phyloP scores from a whole-genome alignment of 2,888 invertebrate species.

The Cataglyphis altisquamis region DNA sequence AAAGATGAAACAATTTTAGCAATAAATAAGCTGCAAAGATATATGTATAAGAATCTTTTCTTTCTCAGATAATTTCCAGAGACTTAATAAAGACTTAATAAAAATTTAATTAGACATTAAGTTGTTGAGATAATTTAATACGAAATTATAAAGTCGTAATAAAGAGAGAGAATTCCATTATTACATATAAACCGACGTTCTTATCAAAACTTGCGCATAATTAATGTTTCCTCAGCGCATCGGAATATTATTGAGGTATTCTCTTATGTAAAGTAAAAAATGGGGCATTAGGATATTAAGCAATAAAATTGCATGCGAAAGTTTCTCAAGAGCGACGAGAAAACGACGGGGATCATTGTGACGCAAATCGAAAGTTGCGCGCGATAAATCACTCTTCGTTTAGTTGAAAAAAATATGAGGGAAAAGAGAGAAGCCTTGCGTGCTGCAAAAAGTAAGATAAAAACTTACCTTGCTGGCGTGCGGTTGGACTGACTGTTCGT shows the following conservation, averaged over 20 bases:
- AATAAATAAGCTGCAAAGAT: background rate
- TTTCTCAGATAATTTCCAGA: background rate
- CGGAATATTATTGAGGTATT: background rate
- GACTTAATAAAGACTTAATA: background rate
- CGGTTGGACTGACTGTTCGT: conserved; percentile 80
- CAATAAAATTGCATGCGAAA: conserved; percentile 59
- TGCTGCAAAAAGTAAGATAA: conserved; percentile 48
- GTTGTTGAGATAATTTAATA: conserved; percentile 1
- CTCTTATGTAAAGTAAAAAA: background rate
- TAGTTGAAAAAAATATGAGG: conserved; percentile 52
- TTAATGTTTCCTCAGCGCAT: conserved; percentile 9
- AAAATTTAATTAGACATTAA: conserved; percentile 11
- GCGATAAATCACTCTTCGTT: conserved; percentile 54
- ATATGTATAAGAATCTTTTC: background rate
- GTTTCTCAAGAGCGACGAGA: conserved; percentile 56
- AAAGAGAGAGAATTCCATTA: background rate
- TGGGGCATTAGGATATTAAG: conserved; percentile 67
- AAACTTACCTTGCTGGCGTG: conserved; percentile 83
- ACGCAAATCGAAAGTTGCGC: conserved; percentile 29
- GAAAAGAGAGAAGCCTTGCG: conserved; percentile 20
- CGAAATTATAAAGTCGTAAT: conserved; percentile 8
- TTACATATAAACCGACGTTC: background rate
- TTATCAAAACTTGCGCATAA: background rate
- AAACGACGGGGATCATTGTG: conserved; percentile 27
- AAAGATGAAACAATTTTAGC: conserved; percentile 11